Evolutionary conservation across 2,888 invertebrate genomes (phyloP), one percentile per base, ranked within the genome.

Genomic region (Bruchidius siliquastri): DNA sequence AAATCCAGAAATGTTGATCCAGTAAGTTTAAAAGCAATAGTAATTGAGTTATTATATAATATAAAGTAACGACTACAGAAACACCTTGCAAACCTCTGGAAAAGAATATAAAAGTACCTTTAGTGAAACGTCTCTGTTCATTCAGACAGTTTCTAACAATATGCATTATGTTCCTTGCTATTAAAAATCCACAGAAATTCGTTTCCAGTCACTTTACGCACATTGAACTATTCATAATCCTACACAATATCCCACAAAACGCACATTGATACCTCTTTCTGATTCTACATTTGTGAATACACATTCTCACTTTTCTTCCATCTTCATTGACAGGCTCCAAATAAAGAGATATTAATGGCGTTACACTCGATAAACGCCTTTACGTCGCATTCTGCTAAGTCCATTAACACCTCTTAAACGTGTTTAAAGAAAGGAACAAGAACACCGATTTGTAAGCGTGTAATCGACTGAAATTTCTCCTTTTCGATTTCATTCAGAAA

Each of bases 371-470:
- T 68, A 21, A 68, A 68, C 0, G 4, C 68, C 21, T 20, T 21
- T 67, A 68, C 8, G 68, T 21, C 8, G 22, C 22, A 68, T 68
- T 21, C 68, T 68, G 68, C 20, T 68, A 21, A 68, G 68, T 22
- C 21, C 22, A 68, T 68, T 68, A 68, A 68, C 68, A 68, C 68
- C 68, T 68, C 22, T 68, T 68, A 68, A 68, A 22, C 1, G 22
- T 21, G 20, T 68, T 68, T 68, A 21, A 20, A 68, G 68, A 68
- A n/a, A 1, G 20, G 18, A 68, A 22, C 22, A 68, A 10, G 49
- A 49, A 8, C 20, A 68, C 68, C 68, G 68, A 68, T 68, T 68
- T 68, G 68, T 68, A 68, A 68, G 22, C 22, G 68, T 68, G 21
- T 22, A 68, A 68, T 68, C 68, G 22, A 68, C 13, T 20, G 68